These are phyloP conservation scores for Cyprinodon diabolis DNA, from an alignment of 2,797 vertebrate species.

Conservation along the genomic window DNA sequence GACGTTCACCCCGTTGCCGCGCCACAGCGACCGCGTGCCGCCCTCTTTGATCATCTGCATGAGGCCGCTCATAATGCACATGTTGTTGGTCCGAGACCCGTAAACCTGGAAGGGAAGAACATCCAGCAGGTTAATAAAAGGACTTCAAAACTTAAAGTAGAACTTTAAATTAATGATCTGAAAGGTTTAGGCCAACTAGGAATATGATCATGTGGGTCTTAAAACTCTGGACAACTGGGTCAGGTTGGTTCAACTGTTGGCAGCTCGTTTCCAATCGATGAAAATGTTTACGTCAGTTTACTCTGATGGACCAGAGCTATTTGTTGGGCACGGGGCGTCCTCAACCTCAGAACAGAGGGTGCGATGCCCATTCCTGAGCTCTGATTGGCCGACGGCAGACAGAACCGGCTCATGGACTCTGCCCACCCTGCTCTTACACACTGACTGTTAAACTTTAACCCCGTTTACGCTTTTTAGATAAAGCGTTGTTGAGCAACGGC, in stretches of 20 bases:
- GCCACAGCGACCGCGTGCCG: slow-evolving; percentile 88
- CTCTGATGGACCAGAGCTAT: slow-evolving; percentile 6
- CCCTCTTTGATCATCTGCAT: slow-evolving; percentile 95
- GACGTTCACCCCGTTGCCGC: slow-evolving; percentile 93
- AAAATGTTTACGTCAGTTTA: slow-evolving; percentile 15
- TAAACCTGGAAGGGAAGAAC: slow-evolving; percentile 83
- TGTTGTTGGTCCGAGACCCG: slow-evolving; percentile 91
- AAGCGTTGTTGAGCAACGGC: slow-evolving; percentile 22
- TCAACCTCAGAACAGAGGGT: slow-evolving; percentile 9
- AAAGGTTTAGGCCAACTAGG: background rate
- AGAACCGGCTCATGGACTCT: slow-evolving; percentile 28
- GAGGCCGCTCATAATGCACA: slow-evolving; percentile 92
- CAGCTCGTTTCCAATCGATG: background rate
- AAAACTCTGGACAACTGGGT: background rate
- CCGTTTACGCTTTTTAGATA: slow-evolving; percentile 23
- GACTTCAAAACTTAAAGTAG: background rate
- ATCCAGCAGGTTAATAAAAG: background rate
- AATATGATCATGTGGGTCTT: background rate
- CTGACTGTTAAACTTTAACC: slow-evolving; percentile 57
- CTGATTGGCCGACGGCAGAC: slow-evolving; percentile 26
- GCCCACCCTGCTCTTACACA: background rate
- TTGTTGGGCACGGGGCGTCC: background rate
- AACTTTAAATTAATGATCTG: background rate
- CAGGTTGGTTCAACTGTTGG: background rate
- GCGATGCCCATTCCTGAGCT: background rate